Evolutionary conservation across 2,888 invertebrate species (phyloP), one percentile per base, ranked within the genome.

Genomic region (Romanomermis culicivorax): DNA sequence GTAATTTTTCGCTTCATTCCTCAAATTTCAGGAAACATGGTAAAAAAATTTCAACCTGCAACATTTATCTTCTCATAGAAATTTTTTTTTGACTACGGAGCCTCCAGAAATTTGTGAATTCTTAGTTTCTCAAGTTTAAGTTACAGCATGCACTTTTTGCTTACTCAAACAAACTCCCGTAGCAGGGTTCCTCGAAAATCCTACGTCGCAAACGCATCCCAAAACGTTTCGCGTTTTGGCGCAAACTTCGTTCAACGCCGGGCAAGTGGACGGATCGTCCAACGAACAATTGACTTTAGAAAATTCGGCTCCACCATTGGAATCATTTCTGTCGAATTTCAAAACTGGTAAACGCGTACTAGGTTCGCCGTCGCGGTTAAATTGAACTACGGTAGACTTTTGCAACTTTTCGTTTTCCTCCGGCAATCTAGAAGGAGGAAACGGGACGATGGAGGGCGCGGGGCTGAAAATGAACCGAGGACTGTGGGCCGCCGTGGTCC

Each of bases 121-220:
- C n/a, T n/a, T n/a, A n/a, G n/a, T n/a, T n/a, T n/a, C n/a, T n/a
- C n/a, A n/a, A n/a, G n/a, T n/a, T n/a, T n/a, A n/a, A n/a, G n/a
- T n/a, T n/a, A n/a, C n/a, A n/a, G n/a, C n/a, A n/a, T n/a, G n/a
- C n/a, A n/a, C n/a, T n/a, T n/a, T n/a, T n/a, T n/a, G n/a, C n/a
- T n/a, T n/a, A n/a, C n/a, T n/a, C n/a, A n/a, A n/a, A 42, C 57
- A 57, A 29, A n/a, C 30, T 4, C 55, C 54, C 1, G 42, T 55
- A 11, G 29, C 20, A 2, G 23, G 27, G 30, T 58, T 23, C 25
- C 52, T 42, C 2, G 53, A 29, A 42, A 29, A 54, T 3, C 50
- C 55, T 3, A 14, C 14, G 3, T 50, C 29, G 51, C 58, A 58
- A 4, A 42, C 36, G 53, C 58, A 58, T 11, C 25, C 53, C 24